phyloP scores from a whole-genome alignment of 64 coral and sea anemone species.

The Hydrozoanthus tunicans region DNA sequence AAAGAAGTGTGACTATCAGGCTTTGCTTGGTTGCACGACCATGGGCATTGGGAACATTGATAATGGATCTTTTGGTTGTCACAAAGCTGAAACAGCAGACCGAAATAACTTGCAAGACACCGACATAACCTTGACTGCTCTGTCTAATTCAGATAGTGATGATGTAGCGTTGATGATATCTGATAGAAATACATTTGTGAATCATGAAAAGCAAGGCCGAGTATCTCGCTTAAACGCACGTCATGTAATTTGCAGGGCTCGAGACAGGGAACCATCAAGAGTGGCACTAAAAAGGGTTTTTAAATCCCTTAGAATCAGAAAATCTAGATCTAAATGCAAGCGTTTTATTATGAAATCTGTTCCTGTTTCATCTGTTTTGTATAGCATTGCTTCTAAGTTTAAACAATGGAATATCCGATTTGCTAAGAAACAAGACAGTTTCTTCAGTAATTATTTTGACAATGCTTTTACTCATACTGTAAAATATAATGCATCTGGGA shows the following conservation, averaged over 20 bases:
- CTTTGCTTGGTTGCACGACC: not conserved
- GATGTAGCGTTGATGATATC: not conserved
- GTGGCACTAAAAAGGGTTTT: conserved; percentile 4
- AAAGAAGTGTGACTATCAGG: no score
- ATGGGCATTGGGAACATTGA: not conserved
- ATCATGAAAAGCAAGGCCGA: conserved; percentile 5
- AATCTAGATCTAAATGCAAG: no score
- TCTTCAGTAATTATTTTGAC: not conserved
- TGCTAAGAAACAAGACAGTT: not conserved
- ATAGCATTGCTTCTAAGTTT: not conserved
- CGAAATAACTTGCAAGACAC: conserved; percentile 5
- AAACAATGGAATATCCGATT: not conserved
- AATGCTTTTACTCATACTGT: no score
- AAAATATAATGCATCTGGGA: no score
- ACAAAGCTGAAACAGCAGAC: not conserved
- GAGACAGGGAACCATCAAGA: not conserved
- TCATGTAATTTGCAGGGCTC: not conserved
- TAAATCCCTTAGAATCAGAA: not conserved
- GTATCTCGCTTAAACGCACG: not conserved
- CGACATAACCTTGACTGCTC: conserved; percentile 19
- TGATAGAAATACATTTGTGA: conserved; percentile 35
- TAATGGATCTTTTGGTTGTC: conserved; percentile 15
- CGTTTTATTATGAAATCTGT: not conserved
- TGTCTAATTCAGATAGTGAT: conserved; percentile 13
- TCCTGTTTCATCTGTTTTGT: not conserved